Conservation (phyloP, 2,113 vertebrate genomes). For the Tragelaphus strepsiceros region DNA sequence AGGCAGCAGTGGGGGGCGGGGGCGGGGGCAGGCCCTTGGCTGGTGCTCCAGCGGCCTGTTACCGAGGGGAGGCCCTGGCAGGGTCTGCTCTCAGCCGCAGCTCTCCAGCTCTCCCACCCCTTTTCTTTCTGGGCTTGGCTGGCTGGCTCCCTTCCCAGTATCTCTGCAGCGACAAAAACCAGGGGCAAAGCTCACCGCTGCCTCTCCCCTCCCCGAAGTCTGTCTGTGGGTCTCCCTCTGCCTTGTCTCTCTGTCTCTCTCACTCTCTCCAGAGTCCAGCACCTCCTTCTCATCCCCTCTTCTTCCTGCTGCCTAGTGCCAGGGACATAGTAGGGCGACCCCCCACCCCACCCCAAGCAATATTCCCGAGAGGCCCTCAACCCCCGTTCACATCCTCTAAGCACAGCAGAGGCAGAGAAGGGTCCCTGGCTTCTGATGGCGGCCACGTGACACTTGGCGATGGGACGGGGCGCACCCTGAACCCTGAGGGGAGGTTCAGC, state of each 20-base stretch:
- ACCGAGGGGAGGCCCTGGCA: not conserved
- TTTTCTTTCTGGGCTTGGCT: not conserved
- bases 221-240: not conserved
- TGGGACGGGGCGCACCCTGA: too few relatives aligned
- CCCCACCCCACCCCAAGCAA: not conserved
- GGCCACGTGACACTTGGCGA: too few relatives aligned
- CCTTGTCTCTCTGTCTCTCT: not conserved
- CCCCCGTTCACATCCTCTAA: not conserved
- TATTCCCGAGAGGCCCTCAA: not conserved
- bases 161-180: constrained; percentile 35
- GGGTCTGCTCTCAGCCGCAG: not conserved
- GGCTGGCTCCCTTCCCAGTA: constrained; percentile 41
- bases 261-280: not conserved
- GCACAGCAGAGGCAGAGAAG: not conserved
- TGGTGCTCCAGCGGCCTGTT: not conserved
- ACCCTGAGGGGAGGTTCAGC: not conserved
- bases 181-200: not conserved
- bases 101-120: constrained; percentile 18
- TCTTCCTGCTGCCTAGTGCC: not conserved
- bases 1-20: not conserved
- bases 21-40: not conserved
- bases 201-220: not conserved
- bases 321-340: not conserved
- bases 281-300: not conserved
- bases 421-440: not conserved